Conservation (phyloP, 2,888 invertebrate species). For the Aleiodes testaceus region DNA sequence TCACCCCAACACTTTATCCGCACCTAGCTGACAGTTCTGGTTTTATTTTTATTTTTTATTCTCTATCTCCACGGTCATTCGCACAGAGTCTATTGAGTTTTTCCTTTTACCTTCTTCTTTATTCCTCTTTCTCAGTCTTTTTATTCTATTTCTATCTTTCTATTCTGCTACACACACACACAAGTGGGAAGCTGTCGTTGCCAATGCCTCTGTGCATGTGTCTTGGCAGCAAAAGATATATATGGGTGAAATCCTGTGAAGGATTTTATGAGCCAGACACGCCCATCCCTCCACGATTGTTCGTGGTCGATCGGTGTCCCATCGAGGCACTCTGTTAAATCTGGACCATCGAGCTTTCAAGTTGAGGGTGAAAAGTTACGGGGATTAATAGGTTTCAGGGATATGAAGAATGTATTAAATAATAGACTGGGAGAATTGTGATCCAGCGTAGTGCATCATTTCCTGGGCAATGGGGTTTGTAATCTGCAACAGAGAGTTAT, state of each 20-base stretch:
- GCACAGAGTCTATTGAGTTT: background rate
- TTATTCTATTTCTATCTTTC: slow-evolving; percentile 18
- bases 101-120: slow-evolving; percentile 1
- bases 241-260: slow-evolving; percentile 19
- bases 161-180: background rate
- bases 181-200: slow-evolving; percentile 22
- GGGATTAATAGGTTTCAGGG: slow-evolving; percentile 1
- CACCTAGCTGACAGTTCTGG: slow-evolving; percentile 22
- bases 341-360: slow-evolving; percentile 29
- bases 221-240: slow-evolving; percentile 3
- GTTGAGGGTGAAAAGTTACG: background rate
- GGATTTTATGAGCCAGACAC: slow-evolving; percentile 40
- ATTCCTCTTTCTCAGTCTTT: slow-evolving; percentile 1
- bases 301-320: slow-evolving; percentile 39
- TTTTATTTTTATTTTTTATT: slow-evolving; percentile 21
- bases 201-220: background rate
- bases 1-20: slow-evolving; percentile 43
- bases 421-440: background rate
- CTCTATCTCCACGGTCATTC: slow-evolving; percentile 13
- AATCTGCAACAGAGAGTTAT: slow-evolving; percentile 19
- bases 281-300: slow-evolving; percentile 33
- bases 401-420: slow-evolving; percentile 1
- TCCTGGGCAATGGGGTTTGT: background rate
- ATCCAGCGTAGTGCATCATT: background rate
- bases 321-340: slow-evolving; percentile 34